Base-by-base conservation (phyloP, 2,888 invertebrate species). In the Mamestra brassicae region DNA sequence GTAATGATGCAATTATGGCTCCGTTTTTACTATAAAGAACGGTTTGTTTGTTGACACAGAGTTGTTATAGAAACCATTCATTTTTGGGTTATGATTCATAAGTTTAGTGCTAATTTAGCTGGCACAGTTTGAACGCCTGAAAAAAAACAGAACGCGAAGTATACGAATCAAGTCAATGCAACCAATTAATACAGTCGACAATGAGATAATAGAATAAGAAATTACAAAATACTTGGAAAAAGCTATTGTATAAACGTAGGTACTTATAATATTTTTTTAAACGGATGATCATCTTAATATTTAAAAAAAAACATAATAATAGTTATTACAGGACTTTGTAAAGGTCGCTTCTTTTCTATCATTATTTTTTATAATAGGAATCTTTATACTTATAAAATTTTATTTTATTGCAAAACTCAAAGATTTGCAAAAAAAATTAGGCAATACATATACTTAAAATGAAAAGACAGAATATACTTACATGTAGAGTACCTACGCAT, bases 11-110 rank as follows among this genome's bases (percentile, higher is more conserved):
- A 65, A 75, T 15, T 38, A 15, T 61, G 52, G 26, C n/a, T 57
- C 45, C 13, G 57, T 71, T 75, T 80, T 75, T 66, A 62, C 38
- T 65, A 8, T 38, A 42, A 1, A 11, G 17, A 52, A 52, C n/a
- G 50, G 76, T 83, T 85, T 89, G 86, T 88, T 90, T 89, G 89
- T 88, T 90, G 85, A 83, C 72, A 73, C 26, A 7, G 15, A 54
- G 84, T 88, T 74, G 85, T 85, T 84, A 88, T 89, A 80, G 87
- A 65, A 79, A 86, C 89, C 83, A 75, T 85, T 84, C 78, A 84
- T 66, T 85, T 80, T 83, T 74, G 50, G 61, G 26, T 47, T 74
- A 76, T 83, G 83, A 82, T 68, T 85, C 83, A 83, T 63, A 52
- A 4, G n/a, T n/a, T n/a, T n/a, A n/a, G 63, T 71, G 67, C 60